A percentile compares a stretch with the other conserved stretches of the same genome.
Evolutionary conservation across 2,888 invertebrate genomes (phyloP).

Genomic region (Yponomeuta malinellus): DNA sequence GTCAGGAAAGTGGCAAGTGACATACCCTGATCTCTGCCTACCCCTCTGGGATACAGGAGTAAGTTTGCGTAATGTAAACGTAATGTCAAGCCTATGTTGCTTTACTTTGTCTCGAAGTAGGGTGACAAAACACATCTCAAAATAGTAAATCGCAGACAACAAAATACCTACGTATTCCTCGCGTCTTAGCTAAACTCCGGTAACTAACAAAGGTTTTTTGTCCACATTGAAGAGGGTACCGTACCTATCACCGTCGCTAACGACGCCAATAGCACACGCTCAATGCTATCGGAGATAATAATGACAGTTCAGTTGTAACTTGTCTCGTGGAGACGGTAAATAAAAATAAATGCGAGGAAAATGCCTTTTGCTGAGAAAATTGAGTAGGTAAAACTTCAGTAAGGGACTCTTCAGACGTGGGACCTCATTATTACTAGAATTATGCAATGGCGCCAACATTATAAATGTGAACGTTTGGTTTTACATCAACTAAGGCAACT

Average conservation of each 20-base stretch:
- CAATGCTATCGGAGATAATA: not conserved
- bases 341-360: not conserved
- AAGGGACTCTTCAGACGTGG: no score
- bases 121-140: not conserved
- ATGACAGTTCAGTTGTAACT: not conserved
- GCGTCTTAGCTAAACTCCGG: not conserved
- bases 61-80: no score
- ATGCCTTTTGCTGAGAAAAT: not conserved
- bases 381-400: not conserved
- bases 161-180: not conserved
- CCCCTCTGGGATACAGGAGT: no score
- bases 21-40: no score
- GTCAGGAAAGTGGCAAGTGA: no score
- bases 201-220: conserved; percentile 2
- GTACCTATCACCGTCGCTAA: not conserved
- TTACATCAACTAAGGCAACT: no score
- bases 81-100: no score
- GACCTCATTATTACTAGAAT: no score
- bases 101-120: not conserved
- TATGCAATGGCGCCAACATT: no score
- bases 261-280: conserved; percentile 6
- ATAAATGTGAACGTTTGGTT: no score
- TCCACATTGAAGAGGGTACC: not conserved
- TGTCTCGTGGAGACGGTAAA: not conserved
- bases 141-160: not conserved